Evolutionary conservation across 2,797 vertebrate genomes (phyloP).

Genomic region (Parotocinclus haroldoi): DNA sequence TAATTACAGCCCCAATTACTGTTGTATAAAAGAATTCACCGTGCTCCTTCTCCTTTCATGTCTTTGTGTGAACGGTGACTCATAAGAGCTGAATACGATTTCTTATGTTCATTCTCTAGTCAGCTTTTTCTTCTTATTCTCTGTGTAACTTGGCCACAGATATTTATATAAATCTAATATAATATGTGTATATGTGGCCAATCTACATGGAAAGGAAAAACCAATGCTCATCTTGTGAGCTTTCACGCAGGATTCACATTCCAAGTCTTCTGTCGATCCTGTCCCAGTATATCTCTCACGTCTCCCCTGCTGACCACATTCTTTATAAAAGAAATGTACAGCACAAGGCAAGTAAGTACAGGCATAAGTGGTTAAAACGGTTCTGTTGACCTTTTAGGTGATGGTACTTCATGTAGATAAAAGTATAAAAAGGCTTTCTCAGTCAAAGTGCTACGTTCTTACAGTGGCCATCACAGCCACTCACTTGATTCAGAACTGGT

Average conservation of each 20-base stretch:
- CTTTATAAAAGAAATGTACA: constrained; percentile 31
- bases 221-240: constrained; percentile 55
- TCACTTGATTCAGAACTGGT: constrained; percentile 71
- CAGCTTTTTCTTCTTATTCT: too few relatives aligned
- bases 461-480: constrained; percentile 64
- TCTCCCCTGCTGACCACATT: neutral
- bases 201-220: constrained; percentile 61
- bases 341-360: constrained; percentile 55
- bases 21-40: too few relatives aligned
- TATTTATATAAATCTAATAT: neutral
- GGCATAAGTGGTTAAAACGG: constrained; percentile 67
- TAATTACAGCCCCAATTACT: too few relatives aligned
- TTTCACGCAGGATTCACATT: constrained; percentile 58
- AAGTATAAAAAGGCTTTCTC: constrained; percentile 73
- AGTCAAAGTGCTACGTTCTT: constrained; percentile 78
- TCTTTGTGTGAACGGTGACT: too few relatives aligned
- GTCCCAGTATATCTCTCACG: too few relatives aligned
- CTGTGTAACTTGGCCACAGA: too few relatives aligned
- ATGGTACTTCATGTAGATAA: constrained; percentile 71
- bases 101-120: too few relatives aligned
- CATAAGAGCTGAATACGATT: too few relatives aligned
- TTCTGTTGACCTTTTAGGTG: constrained; percentile 70
- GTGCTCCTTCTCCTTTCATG: too few relatives aligned
- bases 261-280: constrained; percentile 64
- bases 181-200: constrained; percentile 66